phyloP scores from a whole-genome alignment of 2,888 invertebrate species.

The Oscheius sp. region DNA sequence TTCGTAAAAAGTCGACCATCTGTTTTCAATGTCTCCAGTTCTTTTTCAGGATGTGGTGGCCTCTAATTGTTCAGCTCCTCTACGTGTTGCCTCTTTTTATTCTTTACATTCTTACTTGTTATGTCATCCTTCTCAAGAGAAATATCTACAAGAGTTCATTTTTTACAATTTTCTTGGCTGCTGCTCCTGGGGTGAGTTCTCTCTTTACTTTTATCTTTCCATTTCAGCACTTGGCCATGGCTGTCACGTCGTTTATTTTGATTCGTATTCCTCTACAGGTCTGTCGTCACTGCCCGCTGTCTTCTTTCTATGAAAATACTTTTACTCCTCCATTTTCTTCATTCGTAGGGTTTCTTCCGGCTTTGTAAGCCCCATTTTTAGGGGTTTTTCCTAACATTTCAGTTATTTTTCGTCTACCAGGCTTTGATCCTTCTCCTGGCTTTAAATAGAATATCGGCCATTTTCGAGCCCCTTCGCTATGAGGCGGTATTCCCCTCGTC shows the following conservation, averaged over 20 bases:
- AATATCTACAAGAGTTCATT: constrained; percentile 32
- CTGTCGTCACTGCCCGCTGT: constrained; percentile 11
- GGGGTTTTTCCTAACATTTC: constrained; percentile 36
- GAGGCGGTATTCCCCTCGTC: constrained; percentile 18
- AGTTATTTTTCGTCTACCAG: constrained; percentile 37
- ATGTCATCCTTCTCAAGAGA: constrained; percentile 21
- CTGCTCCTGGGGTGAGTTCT: constrained; percentile 29
- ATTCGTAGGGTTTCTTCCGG: constrained; percentile 7
- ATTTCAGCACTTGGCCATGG: constrained; percentile 32
- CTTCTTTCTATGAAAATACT: constrained; percentile 5
- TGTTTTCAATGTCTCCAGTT: not conserved
- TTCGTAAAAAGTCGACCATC: not conserved
- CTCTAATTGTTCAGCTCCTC: constrained; percentile 30
- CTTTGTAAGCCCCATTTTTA: not conserved
- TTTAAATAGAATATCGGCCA: constrained; percentile 33
- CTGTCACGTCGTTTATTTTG: constrained; percentile 18
- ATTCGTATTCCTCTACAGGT: constrained; percentile 34
- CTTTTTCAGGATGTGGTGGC: constrained; percentile 36
- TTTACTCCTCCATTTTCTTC: constrained; percentile 33
- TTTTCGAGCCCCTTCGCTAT: constrained; percentile 34
- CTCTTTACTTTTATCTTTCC: not conserved
- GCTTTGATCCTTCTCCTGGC: constrained; percentile 31
- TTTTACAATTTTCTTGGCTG: constrained; percentile 33
- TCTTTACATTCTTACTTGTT: constrained; percentile 25
- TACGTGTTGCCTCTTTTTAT: constrained; percentile 30